phyloP scores from a whole-genome alignment of 2,797 vertebrate species.

The Aulostomus chinensis region DNA sequence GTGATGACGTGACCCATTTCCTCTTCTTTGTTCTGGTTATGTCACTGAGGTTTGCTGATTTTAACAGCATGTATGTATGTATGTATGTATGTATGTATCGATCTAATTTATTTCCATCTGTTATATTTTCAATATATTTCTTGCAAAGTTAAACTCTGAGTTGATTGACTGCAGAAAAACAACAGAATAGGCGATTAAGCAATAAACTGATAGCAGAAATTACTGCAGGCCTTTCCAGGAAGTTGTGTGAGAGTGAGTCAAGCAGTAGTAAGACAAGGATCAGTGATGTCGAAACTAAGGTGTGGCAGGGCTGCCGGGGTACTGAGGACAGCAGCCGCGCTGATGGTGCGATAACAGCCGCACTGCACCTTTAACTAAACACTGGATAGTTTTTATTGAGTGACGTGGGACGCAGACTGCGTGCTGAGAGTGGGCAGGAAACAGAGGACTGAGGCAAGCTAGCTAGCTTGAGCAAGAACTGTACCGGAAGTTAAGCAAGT shows the following conservation, averaged over 20 bases:
- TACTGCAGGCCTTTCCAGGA: conserved; percentile 43
- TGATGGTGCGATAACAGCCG: conserved; percentile 47
- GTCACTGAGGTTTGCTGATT: too few relatives aligned
- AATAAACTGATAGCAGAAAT: too few relatives aligned
- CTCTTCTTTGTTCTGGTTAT: neutral
- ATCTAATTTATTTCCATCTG: too few relatives aligned
- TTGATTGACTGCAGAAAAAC: too few relatives aligned
- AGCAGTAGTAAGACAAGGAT: conserved; percentile 40
- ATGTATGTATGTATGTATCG: too few relatives aligned
- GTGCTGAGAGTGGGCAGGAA: conserved; percentile 75
- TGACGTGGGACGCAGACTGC: conserved; percentile 75
- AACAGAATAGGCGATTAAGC: too few relatives aligned
- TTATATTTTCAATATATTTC: too few relatives aligned
- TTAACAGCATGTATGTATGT: too few relatives aligned
- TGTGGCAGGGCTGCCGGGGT: conserved; percentile 59
- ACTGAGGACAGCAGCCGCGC: conserved; percentile 13
- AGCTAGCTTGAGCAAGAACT: rapidly evolving
- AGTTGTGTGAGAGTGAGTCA: conserved; percentile 56
- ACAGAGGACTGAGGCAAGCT: conserved; percentile 12
- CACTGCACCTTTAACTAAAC: conserved; percentile 81
- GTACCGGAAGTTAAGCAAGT: neutral
- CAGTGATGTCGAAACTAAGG: conserved; percentile 75
- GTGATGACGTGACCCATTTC: conserved; percentile 14
- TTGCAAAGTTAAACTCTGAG: too few relatives aligned
- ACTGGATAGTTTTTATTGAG: conserved; percentile 15